These are phyloP conservation scores for Protodeltote pygarga DNA, from an alignment of 2,888 invertebrate genomes.

Conservation along the genomic window DNA sequence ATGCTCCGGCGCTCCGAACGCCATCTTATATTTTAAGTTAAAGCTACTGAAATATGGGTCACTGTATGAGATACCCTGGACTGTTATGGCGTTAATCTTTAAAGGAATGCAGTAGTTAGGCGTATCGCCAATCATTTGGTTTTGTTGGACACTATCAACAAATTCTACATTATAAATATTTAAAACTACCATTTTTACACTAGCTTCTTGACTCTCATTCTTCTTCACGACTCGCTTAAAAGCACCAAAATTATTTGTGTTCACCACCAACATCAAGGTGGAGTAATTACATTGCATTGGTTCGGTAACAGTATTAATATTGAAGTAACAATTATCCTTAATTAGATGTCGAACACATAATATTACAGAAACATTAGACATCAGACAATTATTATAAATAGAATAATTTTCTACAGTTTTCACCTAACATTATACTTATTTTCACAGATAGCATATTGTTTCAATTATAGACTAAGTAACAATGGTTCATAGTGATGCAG, in stretches of 20 bases:
- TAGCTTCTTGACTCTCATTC: conserved; percentile 86
- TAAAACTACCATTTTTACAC: conserved; percentile 86
- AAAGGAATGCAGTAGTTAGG: conserved; percentile 87
- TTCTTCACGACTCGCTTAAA: conserved; percentile 85
- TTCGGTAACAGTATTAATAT: conserved; percentile 87
- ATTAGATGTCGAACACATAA: conserved; percentile 89
- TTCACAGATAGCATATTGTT: conserved; percentile 91
- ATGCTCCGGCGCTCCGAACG: conserved; percentile 85
- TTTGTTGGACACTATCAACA: conserved; percentile 87
- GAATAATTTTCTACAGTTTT: conserved; percentile 87
- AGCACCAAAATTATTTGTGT: conserved; percentile 88
- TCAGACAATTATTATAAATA: conserved; percentile 88
- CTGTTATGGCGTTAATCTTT: conserved; percentile 88
- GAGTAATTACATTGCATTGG: conserved; percentile 87
- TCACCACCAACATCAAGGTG: conserved; percentile 88
- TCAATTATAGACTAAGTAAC: conserved; percentile 88
- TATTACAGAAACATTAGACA: conserved; percentile 87
- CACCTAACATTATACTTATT: conserved; percentile 86
- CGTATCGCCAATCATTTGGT: conserved; percentile 87
- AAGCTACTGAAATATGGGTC: conserved; percentile 88
- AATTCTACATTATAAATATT: conserved; percentile 87
- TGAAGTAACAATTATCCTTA: conserved; percentile 87
- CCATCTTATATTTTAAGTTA: conserved; percentile 87
- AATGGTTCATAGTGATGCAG: conserved; percentile 88
- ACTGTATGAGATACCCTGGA: conserved; percentile 88